Base-by-base conservation (phyloP, 2,888 invertebrate species). In the Willowsia nigromaculata region DNA sequence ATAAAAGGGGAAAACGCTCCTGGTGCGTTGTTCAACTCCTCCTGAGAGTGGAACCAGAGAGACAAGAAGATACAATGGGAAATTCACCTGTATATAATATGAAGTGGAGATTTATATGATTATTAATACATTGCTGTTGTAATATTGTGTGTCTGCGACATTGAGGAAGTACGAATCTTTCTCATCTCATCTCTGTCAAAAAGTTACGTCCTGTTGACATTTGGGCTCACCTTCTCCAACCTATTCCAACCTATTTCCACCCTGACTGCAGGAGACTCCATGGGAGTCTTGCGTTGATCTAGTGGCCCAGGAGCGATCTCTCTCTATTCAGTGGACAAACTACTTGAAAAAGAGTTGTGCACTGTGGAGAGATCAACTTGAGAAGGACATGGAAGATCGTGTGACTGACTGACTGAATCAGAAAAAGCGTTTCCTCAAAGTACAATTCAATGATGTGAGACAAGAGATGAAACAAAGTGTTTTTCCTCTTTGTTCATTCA, bases 191-290 rank as follows among this genome's bases (percentile, higher is more conserved):
- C 82, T 47, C 93, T 94, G 90, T 90, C 85, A 88, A 88, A 90
- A 53, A 84, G 74, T 87, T 85, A 78, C 30, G 74, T 89, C 81
- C 85, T 89, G 83, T 89, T 89, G 87, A 91, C 86, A 56, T 25
- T 43, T 50, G 33, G 90, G 89, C 90, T 91, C 91, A 91, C 92
- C 92, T 85, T 85, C 90, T 59, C 89, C 92, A 90, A 91, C 92
- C 92, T 91, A 89, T 91, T 71, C 92, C 91, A 82, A 92, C 93
- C 92, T 92, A 89, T 90, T 91, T 90, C 91, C 92, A 84, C 92
- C 92, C 91, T 68, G 89, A 59, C 91, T 59, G 74, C 91, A 83
- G 91, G 91, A 89, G 84, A 81, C 91, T 91, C 90, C 88, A 81
- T 83, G 81, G 90, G 90, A 87, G 89, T 65, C 76, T 47, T 25